Conservation (phyloP, 1,140 invertebrate species). For the Latrodectus geometricus region DNA sequence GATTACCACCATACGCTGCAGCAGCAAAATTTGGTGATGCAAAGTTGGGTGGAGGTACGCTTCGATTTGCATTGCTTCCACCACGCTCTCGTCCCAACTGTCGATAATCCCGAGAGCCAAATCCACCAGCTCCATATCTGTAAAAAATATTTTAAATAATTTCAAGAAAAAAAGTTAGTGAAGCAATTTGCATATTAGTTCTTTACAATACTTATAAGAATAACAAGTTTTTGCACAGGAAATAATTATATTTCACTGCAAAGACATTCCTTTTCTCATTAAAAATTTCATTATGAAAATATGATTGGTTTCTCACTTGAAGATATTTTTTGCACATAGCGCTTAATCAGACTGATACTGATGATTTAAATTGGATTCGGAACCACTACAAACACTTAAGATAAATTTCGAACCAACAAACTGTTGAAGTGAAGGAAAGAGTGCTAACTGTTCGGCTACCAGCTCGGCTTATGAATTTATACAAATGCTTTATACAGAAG, state of each 20-base stretch:
- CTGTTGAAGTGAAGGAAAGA: too few relatives aligned
- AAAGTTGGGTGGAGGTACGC: slow-evolving; percentile 25
- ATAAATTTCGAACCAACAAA: too few relatives aligned
- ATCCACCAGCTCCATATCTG: slow-evolving; percentile 72
- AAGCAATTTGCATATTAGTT: too few relatives aligned
- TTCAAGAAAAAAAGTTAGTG: too few relatives aligned
- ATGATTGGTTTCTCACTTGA: background rate
- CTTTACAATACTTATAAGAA: background rate
- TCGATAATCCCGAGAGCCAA: slow-evolving; percentile 91
- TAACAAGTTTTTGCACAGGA: background rate
- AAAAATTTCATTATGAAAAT: background rate
- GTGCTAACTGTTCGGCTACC: too few relatives aligned
- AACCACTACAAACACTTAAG: too few relatives aligned
- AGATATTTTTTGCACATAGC: background rate
- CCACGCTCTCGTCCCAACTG: slow-evolving; percentile 71
- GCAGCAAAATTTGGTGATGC: slow-evolving; percentile 34
- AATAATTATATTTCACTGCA: too few relatives aligned
- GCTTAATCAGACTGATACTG: too few relatives aligned
- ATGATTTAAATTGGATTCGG: too few relatives aligned
- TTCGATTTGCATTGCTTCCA: slow-evolving; percentile 34
- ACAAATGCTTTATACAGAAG: too few relatives aligned
- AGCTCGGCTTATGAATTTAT: too few relatives aligned
- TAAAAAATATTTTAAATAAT: slow-evolving; percentile 12
- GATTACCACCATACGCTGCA: slow-evolving; percentile 47
- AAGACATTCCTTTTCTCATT: too few relatives aligned